phyloP scores from a whole-genome alignment of 1,140 invertebrate genomes.

The roundworm (Caenorhabditis elegans) region WBcel235 BX284606.5:5494501-5495000 shows the following conservation, averaged over 20 bases:
- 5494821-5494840: conserved; percentile 54
- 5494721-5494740: conserved; percentile 61
- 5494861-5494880: conserved; percentile 58
- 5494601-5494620: conserved; percentile 66
- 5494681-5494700: conserved; percentile 64
- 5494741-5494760: conserved; percentile 52
- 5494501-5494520: neutral
- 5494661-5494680: conserved; percentile 46
- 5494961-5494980: conserved; percentile 64
- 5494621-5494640: conserved; percentile 66
- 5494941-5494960: conserved; percentile 65
- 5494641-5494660: conserved; percentile 61
- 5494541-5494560: conserved; percentile 41
- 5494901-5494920: conserved; percentile 64
- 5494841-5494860: conserved; percentile 62
- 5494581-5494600: conserved; percentile 65
- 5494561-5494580: conserved; percentile 50
- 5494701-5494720: conserved; percentile 66
- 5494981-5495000: conserved; percentile 65
- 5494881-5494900: conserved; percentile 62
- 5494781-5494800: neutral
- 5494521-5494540: conserved; percentile 40
- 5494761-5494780: neutral
- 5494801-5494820: conserved; percentile 45
- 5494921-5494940: conserved; percentile 66